Evolutionary conservation across 37 sponge, comb jelly and placozoan species (phyloP).

Genomic region (Hexactinellida sp.): DNA sequence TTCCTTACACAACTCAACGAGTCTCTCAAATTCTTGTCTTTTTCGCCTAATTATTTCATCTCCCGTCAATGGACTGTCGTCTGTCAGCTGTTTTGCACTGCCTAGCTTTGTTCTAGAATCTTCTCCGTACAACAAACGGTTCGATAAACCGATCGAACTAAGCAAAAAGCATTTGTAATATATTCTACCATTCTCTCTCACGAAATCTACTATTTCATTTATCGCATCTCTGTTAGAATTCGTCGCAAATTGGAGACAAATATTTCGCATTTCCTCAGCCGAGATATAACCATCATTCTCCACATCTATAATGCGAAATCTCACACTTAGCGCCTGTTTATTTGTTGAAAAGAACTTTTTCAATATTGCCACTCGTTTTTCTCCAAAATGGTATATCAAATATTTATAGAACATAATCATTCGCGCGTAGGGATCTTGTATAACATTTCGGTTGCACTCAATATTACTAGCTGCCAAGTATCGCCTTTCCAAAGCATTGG

Average conservation of each 20-base stretch:
- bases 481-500: background rate
- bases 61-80: background rate
- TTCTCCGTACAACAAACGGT: background rate
- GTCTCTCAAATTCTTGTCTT: conserved; percentile 9
- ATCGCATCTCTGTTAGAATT: background rate
- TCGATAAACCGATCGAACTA: background rate
- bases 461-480: background rate
- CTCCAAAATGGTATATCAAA: background rate
- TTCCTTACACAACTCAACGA: background rate
- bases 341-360: background rate
- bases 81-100: background rate
- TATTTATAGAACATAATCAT: background rate
- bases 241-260: background rate
- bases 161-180: background rate
- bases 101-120: background rate
- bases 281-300: background rate
- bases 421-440: background rate
- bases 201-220: conserved; percentile 1
- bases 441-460: background rate
- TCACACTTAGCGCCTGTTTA: background rate
- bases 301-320: background rate
- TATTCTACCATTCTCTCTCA: background rate
- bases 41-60: background rate
- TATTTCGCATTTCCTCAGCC: conserved; percentile 4
- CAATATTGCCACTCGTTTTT: background rate